phyloP scores from a whole-genome alignment of 2,888 invertebrate species.

The Thysanoteuthis rhombus region DNA sequence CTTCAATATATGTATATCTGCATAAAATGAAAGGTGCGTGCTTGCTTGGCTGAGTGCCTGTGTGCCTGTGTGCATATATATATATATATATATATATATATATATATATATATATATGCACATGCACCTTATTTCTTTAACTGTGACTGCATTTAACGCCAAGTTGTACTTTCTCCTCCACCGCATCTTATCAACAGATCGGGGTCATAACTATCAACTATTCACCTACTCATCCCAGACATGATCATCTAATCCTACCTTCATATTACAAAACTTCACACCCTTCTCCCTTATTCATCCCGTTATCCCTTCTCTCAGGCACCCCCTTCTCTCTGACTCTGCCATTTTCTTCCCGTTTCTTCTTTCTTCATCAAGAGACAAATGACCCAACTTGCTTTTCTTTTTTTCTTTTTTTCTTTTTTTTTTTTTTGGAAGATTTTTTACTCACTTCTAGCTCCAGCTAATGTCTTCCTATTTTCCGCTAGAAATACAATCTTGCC shows the following conservation, averaged over 20 bases:
- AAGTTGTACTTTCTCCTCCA: background rate
- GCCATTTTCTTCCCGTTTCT: background rate
- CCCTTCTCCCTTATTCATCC: background rate
- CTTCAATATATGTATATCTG: too few species aligned
- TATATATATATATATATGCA: too few species aligned
- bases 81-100: too few species aligned
- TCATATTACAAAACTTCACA: background rate
- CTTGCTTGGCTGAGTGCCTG: too few species aligned
- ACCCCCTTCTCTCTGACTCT: background rate
- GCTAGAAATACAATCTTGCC: background rate
- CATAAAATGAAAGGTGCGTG: too few species aligned
- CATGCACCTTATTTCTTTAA: too few species aligned
- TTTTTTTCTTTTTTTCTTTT: background rate
- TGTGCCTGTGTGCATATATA: too few species aligned
- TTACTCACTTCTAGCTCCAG: background rate
- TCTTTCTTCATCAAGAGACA: background rate
- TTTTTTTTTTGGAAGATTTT: too few species aligned
- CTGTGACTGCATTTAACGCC: background rate
- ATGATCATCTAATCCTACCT: background rate
- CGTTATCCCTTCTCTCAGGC: background rate
- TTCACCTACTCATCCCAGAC: background rate
- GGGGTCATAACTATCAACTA: background rate
- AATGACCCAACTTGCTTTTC: background rate
- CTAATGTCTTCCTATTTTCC: conserved; percentile 12
- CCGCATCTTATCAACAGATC: background rate